Evolutionary conservation across 2,113 vertebrate genomes (phyloP).

Genomic region (Mormyrus lacerda): DNA sequence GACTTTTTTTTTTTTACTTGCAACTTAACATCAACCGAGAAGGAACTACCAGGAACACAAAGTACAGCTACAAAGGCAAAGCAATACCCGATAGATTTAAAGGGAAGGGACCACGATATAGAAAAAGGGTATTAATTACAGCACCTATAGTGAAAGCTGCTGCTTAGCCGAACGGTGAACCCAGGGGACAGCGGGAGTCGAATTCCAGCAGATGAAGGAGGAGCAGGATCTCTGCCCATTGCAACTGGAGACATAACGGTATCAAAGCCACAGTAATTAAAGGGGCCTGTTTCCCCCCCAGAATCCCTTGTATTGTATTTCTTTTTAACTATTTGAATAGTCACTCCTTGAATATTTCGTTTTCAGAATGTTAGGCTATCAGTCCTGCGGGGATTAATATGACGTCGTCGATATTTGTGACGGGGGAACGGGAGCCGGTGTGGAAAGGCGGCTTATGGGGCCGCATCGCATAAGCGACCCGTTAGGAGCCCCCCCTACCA

Average conservation of each 20-base stretch:
- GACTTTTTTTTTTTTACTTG: neutral
- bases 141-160: neutral
- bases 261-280: neutral
- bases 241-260: neutral
- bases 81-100: neutral
- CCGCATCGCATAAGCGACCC: neutral
- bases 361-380: neutral
- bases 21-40: neutral
- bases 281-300: neutral
- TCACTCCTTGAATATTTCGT: neutral
- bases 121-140: neutral
- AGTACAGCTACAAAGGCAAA: neutral
- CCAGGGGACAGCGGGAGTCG: constrained; percentile 49
- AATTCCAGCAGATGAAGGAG: constrained; percentile 57
- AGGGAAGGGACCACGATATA: neutral
- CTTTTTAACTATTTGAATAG: neutral
- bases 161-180: constrained; percentile 22
- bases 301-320: neutral
- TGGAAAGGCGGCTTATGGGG: neutral
- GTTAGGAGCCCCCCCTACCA: neutral
- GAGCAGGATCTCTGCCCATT: neutral
- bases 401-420: neutral
- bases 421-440: neutral
- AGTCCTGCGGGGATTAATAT: neutral
- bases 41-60: neutral